Evolutionary conservation across 1,140 invertebrate genomes (phyloP).

Genomic region (Teleogryllus occipitalis): DNA sequence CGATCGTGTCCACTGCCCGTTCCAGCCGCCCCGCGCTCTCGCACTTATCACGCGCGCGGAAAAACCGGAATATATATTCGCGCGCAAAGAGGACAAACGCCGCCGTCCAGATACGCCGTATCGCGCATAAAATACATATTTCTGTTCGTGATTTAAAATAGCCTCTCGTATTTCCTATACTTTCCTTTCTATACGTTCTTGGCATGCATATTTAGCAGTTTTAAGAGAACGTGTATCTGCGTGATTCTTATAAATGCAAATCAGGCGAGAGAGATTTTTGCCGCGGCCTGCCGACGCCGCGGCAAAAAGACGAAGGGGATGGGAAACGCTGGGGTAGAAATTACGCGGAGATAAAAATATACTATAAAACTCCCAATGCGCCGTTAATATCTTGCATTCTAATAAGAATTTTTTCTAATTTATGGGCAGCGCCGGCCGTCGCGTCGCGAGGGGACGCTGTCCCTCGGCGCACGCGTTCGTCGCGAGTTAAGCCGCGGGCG

Average conservation of each 20-base stretch:
- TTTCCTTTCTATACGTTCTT: neutral
- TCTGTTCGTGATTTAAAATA: conserved; percentile 5
- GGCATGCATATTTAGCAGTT: conserved; percentile 4
- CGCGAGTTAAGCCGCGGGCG: no score
- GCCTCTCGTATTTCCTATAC: conserved; percentile 3
- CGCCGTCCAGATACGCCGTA: neutral
- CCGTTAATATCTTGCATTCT: conserved; percentile 1
- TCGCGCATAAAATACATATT: conserved; percentile 5
- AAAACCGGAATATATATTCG: neutral
- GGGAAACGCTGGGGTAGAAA: neutral
- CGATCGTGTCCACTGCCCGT: neutral
- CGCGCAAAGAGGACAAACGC: neutral
- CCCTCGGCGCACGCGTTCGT: neutral
- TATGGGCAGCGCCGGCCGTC: neutral
- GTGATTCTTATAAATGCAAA: conserved; percentile 5
- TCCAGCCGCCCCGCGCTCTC: neutral
- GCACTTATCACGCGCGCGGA: neutral
- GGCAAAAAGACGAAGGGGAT: neutral
- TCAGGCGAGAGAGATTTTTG: neutral
- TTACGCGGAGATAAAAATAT: neutral
- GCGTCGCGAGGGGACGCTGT: neutral
- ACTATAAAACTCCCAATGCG: neutral
- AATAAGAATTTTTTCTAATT: neutral
- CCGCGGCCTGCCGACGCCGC: no score
- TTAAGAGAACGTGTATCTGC: neutral